A percentile compares a stretch with the other conserved stretches of the same genome.
Conservation (phyloP, 2,797 vertebrate species). For the Heliangelus exortis region DNA sequence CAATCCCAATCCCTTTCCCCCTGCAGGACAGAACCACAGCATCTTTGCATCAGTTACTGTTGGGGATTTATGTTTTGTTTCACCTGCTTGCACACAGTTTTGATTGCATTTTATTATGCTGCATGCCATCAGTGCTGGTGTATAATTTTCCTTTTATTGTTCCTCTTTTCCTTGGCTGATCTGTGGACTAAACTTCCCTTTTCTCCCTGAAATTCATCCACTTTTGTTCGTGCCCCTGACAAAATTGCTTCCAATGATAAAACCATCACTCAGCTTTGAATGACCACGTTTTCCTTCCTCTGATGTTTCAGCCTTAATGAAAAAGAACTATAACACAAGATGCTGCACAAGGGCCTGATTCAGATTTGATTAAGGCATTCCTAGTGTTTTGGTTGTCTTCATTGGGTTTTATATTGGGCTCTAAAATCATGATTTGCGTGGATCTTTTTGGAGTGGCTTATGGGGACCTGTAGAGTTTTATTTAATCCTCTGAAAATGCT, state of each 20-base stretch:
- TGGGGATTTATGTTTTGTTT: neutral
- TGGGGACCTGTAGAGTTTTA: neutral
- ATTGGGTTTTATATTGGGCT: neutral
- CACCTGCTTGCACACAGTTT: fast-evolving
- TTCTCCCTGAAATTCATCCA: neutral
- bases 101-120: neutral
- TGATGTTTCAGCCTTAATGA: neutral
- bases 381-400: neutral
- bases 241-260: neutral
- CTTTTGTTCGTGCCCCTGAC: neutral
- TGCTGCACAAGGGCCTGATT: neutral
- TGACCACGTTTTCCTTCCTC: neutral
- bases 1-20: fast-evolving
- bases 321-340: neutral
- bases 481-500: neutral
- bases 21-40: fast-evolving
- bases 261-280: neutral
- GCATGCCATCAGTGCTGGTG: fast-evolving
- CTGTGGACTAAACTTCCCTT: neutral
- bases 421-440: neutral
- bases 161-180: neutral
- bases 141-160: neutral
- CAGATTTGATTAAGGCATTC: neutral
- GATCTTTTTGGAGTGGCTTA: neutral
- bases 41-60: fast-evolving